Evolutionary conservation across 1,140 invertebrate species (phyloP).

Genomic region (Teleogryllus occipitalis): DNA sequence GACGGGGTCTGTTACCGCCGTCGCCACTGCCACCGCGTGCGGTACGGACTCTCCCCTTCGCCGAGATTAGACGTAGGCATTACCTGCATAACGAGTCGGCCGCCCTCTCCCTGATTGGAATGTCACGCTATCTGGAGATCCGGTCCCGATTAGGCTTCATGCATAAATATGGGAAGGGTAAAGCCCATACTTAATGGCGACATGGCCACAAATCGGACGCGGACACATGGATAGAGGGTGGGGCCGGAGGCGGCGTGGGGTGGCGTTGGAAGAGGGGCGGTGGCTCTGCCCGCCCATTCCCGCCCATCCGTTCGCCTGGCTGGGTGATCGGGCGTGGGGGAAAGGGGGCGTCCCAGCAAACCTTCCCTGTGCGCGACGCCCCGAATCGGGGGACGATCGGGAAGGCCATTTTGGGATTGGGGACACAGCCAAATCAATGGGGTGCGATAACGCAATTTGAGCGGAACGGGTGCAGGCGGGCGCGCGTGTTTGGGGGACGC

Average conservation of each 20-base stretch:
- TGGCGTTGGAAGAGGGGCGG: no score
- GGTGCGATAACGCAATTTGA: constrained; percentile 19
- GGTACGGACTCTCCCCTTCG: neutral
- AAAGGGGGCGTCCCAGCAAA: no score
- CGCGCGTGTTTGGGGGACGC: neutral
- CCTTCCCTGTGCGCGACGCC: neutral
- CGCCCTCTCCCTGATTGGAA: neutral
- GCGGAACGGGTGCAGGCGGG: neutral
- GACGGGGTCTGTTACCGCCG: neutral
- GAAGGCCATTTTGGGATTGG: neutral
- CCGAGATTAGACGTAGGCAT: neutral
- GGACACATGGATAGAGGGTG: neutral
- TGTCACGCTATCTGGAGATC: neutral
- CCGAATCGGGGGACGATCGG: neutral
- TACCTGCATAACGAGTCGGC: neutral
- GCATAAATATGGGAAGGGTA: neutral
- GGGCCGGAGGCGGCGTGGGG: no score
- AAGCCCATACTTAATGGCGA: neutral
- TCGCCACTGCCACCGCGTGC: neutral
- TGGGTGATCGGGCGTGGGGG: no score
- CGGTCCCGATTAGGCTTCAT: neutral
- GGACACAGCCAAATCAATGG: constrained; percentile 15
- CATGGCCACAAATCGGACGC: neutral
- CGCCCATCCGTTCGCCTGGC: neutral
- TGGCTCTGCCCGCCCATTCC: no score